Conservation (phyloP, 1,140 invertebrate genomes). For the Drosophila bocki region DNA sequence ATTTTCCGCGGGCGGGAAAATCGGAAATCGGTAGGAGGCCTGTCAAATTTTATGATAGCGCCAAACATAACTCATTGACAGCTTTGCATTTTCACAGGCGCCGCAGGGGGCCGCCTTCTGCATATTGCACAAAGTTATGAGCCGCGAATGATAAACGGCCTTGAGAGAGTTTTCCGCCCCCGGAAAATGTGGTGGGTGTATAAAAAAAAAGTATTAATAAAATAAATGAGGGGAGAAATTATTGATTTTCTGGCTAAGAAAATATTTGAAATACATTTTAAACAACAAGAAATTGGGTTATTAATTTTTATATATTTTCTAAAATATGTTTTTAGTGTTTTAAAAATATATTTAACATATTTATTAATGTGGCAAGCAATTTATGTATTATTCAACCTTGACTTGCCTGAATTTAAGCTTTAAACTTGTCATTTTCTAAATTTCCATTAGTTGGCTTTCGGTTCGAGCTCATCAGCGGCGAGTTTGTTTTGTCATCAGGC, state of each 20-base stretch:
- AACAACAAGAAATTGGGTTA: not conserved
- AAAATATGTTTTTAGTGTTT: too few relatives aligned
- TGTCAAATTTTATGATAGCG: slow-evolving; percentile 83
- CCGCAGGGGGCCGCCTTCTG: slow-evolving; percentile 51
- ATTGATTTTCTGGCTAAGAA: slow-evolving; percentile 25
- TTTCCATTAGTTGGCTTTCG: slow-evolving; percentile 16
- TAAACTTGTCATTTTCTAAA: slow-evolving; percentile 33
- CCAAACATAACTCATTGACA: slow-evolving; percentile 84
- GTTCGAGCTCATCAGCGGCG: slow-evolving; percentile 57
- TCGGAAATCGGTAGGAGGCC: slow-evolving; percentile 22
- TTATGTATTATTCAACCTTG: not conserved
- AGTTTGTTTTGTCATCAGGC: slow-evolving; percentile 82
- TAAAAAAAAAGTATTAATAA: not conserved
- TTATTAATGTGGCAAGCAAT: too few relatives aligned
- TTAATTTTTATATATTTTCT: too few relatives aligned
- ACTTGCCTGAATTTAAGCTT: not conserved
- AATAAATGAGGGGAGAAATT: not conserved
- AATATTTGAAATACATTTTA: not conserved
- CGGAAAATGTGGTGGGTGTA: not conserved
- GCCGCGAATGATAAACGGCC: slow-evolving; percentile 83
- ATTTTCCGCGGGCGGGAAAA: slow-evolving; percentile 44
- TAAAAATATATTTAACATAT: not conserved
- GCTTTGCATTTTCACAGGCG: slow-evolving; percentile 82
- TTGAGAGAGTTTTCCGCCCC: slow-evolving; percentile 12
- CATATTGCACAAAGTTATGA: slow-evolving; percentile 84